Evolutionary conservation across 1,140 invertebrate species (phyloP).

Genomic region (Colletes gigas): DNA sequence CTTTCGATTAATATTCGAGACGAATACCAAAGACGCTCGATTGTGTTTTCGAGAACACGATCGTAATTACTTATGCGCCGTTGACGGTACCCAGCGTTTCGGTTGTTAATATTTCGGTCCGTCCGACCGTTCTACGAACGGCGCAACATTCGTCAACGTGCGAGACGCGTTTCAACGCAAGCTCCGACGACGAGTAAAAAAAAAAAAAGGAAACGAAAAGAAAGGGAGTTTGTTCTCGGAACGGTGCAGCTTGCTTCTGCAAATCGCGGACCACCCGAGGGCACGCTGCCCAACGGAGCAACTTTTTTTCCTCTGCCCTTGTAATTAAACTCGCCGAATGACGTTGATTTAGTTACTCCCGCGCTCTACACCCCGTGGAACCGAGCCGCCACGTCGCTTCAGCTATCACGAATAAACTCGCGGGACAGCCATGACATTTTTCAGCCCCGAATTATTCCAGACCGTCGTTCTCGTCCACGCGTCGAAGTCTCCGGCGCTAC

Average conservation of each 20-base stretch:
- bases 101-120: too few species aligned
- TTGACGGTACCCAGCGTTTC: too few species aligned
- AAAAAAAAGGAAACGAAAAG: background rate
- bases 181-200: background rate
- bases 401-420: conserved; percentile 51
- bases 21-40: too few species aligned
- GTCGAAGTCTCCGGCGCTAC: too few species aligned
- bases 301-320: conserved; percentile 56
- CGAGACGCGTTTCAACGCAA: background rate
- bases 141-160: background rate
- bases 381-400: conserved; percentile 24
- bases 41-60: too few species aligned
- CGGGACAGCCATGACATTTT: conserved; percentile 42
- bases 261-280: conserved; percentile 68
- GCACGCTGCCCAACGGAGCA: conserved; percentile 54
- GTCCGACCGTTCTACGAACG: background rate
- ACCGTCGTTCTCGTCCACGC: too few species aligned
- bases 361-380: conserved; percentile 46
- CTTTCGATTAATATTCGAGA: too few species aligned
- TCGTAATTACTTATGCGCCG: too few species aligned
- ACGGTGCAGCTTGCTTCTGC: conserved; percentile 6
- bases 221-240: conserved; percentile 2
- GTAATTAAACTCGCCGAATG: conserved; percentile 74
- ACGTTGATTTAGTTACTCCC: conserved; percentile 74
- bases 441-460: background rate